Evolutionary conservation across 2,797 vertebrate genomes (phyloP).

Genomic region (Sphenodon punctatus): DNA sequence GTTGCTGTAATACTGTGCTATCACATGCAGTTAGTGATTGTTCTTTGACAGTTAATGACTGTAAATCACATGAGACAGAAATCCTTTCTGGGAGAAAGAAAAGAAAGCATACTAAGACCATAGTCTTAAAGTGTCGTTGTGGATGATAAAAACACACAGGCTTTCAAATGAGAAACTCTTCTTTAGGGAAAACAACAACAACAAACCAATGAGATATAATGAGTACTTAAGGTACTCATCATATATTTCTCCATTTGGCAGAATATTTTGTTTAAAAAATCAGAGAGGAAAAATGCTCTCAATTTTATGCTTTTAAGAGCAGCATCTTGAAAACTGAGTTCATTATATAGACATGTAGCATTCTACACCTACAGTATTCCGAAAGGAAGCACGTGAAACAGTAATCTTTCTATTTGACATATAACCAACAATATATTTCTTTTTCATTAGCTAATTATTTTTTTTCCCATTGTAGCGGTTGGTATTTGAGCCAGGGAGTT

Average conservation of each 20-base stretch:
- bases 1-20: not conserved
- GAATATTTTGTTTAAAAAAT: slow-evolving; percentile 1
- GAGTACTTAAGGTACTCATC: not conserved
- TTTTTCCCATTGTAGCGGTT: not conserved
- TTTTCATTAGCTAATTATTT: slow-evolving; percentile 15
- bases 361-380: not conserved
- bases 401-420: not conserved
- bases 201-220: not conserved
- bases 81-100: not conserved
- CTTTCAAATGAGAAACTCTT: not conserved
- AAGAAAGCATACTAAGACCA: not conserved
- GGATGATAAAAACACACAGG: not conserved
- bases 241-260: not conserved
- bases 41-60: not conserved
- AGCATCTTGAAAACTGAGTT: slow-evolving; percentile 18
- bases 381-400: not conserved
- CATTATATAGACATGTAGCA: not conserved
- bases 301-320: slow-evolving; percentile 24
- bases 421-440: not conserved
- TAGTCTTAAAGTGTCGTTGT: not conserved
- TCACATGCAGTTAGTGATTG: not conserved
- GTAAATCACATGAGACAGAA: not conserved
- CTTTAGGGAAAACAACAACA: not conserved
- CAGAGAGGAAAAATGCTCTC: not conserved
- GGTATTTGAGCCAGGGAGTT: not conserved